These are phyloP conservation scores for Sebastiscus tertius DNA, from an alignment of 2,797 vertebrate species.

Conservation along the genomic window DNA sequence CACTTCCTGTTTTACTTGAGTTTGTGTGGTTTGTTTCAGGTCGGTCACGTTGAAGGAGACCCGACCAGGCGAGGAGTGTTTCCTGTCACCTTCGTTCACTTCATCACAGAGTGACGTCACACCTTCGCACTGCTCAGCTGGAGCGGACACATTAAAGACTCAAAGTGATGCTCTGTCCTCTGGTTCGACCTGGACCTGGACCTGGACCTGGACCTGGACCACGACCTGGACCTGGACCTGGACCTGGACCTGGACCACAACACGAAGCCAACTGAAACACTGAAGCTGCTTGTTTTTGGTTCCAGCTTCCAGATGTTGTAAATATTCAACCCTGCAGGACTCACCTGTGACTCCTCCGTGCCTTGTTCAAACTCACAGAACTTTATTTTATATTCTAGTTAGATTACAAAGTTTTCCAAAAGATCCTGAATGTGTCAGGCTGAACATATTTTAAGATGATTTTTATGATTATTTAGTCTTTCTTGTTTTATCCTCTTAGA, in stretches of 20 bases:
- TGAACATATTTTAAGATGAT: too few species aligned
- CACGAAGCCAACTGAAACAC: too few species aligned
- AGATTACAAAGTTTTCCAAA: background rate
- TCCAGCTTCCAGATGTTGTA: too few species aligned
- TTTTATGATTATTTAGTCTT: too few species aligned
- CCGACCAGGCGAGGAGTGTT: constrained; percentile 89
- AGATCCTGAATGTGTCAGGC: background rate
- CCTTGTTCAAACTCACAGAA: background rate
- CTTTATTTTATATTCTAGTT: background rate
- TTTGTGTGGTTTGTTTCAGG: constrained; percentile 70
- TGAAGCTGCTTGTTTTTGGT: too few species aligned
- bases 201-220: background rate
- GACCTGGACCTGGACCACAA: too few species aligned
- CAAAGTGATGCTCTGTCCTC: background rate
- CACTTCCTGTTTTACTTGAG: background rate
- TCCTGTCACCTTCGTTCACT: constrained; percentile 95
- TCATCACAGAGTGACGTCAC: constrained; percentile 84
- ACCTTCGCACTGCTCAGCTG: background rate
- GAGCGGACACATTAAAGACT: background rate
- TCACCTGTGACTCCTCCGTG: background rate
- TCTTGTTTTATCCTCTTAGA: too few species aligned
- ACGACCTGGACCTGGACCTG: background rate
- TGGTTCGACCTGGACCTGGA: background rate
- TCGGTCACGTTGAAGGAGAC: constrained; percentile 92
- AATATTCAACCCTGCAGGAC: too few species aligned